Conservation (phyloP, 2,113 vertebrate species). For the Zeus faber region DNA sequence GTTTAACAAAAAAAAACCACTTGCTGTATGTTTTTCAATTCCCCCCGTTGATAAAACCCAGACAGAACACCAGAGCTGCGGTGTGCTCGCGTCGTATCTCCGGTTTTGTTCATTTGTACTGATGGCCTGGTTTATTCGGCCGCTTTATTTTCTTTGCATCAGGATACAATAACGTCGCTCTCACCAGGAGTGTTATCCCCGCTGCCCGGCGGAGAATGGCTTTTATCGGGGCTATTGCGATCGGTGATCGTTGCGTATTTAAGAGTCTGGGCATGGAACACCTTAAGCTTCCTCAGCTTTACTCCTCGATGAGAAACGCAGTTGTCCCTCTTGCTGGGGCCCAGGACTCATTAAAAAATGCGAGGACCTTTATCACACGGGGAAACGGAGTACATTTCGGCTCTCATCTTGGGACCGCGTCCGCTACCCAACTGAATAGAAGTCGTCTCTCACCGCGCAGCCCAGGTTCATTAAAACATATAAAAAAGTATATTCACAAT, state of each 20-base stretch:
- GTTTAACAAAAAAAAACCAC: no score
- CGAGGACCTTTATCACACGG: conserved; percentile 26
- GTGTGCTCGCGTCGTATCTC: no score
- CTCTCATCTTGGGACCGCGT: conserved; percentile 21
- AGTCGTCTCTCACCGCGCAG: conserved; percentile 8
- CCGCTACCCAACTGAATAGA: conserved; percentile 9
- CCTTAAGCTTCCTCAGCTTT: conserved; percentile 37
- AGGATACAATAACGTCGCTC: conserved; percentile 12
- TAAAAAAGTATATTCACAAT: conserved; percentile 30
- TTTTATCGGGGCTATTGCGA: conserved; percentile 30
- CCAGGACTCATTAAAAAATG: conserved; percentile 49
- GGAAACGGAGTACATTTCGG: conserved; percentile 33
- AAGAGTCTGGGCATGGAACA: no score
- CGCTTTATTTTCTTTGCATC: no score
- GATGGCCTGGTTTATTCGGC: no score
- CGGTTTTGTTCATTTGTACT: no score
- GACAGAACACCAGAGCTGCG: no score
- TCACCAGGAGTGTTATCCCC: conserved; percentile 41
- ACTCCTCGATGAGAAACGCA: conserved; percentile 46
- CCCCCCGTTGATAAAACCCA: no score
- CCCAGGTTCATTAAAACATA: conserved; percentile 38
- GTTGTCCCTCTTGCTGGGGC: conserved; percentile 30
- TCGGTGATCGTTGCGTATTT: conserved; percentile 53
- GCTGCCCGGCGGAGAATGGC: conserved; percentile 13
- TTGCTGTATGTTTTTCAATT: no score